phyloP scores from a whole-genome alignment of 1,140 invertebrate genomes.

The Schmidtea mediterranea region DNA sequence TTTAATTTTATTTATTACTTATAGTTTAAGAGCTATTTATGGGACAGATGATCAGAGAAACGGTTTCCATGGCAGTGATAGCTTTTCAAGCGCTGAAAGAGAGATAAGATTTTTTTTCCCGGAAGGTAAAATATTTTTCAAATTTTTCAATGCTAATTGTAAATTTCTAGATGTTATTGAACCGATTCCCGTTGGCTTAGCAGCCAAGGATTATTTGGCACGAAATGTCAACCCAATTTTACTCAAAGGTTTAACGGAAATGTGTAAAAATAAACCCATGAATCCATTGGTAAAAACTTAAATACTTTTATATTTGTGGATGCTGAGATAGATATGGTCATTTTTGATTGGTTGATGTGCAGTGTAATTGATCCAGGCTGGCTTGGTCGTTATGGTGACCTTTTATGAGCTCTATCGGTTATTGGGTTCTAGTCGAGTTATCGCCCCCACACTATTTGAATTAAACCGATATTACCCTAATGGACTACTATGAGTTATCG shows the following conservation, averaged over 20 bases:
- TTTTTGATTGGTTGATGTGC: too few relatives aligned
- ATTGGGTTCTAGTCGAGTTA: too few relatives aligned
- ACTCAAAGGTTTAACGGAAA: conserved; percentile 37
- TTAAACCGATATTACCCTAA: too few relatives aligned
- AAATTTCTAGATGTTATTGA: conserved; percentile 18
- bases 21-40: conserved; percentile 40
- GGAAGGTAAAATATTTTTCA: conserved; percentile 31
- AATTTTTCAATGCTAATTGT: conserved; percentile 1
- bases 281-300: conserved; percentile 37
- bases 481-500: too few relatives aligned
- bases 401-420: too few relatives aligned
- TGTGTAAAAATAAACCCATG: conserved; percentile 40
- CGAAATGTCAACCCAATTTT: conserved; percentile 37
- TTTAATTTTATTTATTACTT: conserved; percentile 8
- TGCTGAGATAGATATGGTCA: too few relatives aligned
- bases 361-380: too few relatives aligned
- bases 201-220: conserved; percentile 39
- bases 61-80: conserved; percentile 25
- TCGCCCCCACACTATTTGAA: too few relatives aligned
- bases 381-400: too few relatives aligned
- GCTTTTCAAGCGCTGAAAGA: conserved; percentile 17
- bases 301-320: neutral
- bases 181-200: conserved; percentile 20
- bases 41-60: conserved; percentile 36
- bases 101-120: conserved; percentile 52